Base-by-base conservation (phyloP, 2,888 invertebrate genomes). In the Cephus nigrinus region DNA sequence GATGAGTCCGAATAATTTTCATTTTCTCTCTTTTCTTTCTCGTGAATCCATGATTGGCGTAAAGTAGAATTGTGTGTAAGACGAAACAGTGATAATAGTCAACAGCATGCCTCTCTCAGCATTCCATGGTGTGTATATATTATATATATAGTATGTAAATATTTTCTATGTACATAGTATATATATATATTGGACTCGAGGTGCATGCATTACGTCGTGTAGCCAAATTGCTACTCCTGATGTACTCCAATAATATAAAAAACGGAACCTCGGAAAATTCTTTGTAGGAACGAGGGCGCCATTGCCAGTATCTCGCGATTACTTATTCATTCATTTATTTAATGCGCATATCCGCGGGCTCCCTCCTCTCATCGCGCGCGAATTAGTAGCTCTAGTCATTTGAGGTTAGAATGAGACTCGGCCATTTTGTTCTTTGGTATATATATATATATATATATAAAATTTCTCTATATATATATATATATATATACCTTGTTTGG, bases 61-160 rank as follows among this genome's bases (percentile, higher is more conserved):
- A 55, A 55, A 55, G 9, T 55, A 9, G 55, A 55, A 55, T 55
- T 55, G 23, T 23, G 55, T 55, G 55, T 55, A 55, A 55, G 55
- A 55, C 55, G 55, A 55, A 55, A 55, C 55, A 55, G 55, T 55
- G 55, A 55, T 55, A 55, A 55, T 55, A 55, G 23, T 83, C 71
- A 80, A 80, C 80, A 80, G 80, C 83, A 83, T 82, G 83, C 83
- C 82, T 82, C 78, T 78, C 78, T 80, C 80, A 80, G 81, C 82
- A 82, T 82, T 82, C 82, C 78, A 79, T 74, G 76, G 75, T 77
- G 75, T 55, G 23, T 55, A 23, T 55, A 9, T 55, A 15, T 40
- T 40, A 40, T 40, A 55, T 55, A 55, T 55, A 55, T 55, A 55
- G 23, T 55, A 55, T 55, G 55, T 55, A 23, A 55, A 55, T 55